Evolutionary conservation across 2,113 vertebrate genomes (phyloP).

Genomic region (Hemichromis elongatus): DNA sequence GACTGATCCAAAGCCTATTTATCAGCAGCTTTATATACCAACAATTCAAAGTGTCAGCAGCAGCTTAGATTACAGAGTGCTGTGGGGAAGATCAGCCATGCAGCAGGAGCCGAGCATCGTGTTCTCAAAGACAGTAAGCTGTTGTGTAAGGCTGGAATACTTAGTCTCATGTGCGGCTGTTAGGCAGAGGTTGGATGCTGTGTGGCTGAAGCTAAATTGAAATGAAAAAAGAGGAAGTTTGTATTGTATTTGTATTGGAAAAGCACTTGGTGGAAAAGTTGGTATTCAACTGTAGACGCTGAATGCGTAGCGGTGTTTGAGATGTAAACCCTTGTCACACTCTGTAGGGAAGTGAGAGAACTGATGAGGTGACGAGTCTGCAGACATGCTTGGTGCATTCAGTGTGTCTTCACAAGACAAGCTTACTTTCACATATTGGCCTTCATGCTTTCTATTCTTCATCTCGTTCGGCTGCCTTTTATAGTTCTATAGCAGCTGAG

Average conservation of each 20-base stretch:
- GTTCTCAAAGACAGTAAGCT: neutral
- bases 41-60: neutral
- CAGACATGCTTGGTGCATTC: neutral
- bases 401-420: neutral
- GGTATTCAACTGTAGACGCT: neutral
- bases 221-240: constrained; percentile 23
- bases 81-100: neutral
- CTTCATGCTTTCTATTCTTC: neutral
- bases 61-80: neutral
- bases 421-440: neutral
- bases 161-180: neutral
- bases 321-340: neutral
- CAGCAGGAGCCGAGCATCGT: neutral
- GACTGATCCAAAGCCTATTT: neutral
- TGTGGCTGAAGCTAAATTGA: neutral
- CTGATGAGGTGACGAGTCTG: neutral
- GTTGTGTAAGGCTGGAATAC: neutral
- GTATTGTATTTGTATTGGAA: neutral
- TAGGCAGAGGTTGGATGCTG: neutral
- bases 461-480: neutral
- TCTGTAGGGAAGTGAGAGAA: neutral
- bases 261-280: neutral
- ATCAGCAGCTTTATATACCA: neutral
- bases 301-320: neutral
- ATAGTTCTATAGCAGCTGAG: neutral